Evolutionary conservation across 2,113 vertebrate genomes (phyloP).

Genomic region (Harpagus bidentatus): DNA sequence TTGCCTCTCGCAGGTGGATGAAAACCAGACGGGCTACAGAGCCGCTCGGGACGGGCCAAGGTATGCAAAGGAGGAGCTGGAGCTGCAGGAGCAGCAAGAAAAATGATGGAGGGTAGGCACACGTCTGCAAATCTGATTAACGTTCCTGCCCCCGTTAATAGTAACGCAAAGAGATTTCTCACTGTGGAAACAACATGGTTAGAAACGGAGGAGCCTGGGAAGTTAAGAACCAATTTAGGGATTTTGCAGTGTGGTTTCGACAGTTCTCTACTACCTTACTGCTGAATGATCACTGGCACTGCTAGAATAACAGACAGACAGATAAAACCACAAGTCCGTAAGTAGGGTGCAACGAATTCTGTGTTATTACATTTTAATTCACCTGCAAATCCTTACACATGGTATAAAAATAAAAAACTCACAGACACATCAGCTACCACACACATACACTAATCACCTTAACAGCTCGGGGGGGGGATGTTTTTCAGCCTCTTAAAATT

Average conservation of each 20-base stretch:
- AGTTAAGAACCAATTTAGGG: background rate
- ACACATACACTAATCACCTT: background rate
- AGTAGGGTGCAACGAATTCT: background rate
- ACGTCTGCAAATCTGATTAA: background rate
- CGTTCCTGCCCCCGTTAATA: fast-evolving
- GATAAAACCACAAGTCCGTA: background rate
- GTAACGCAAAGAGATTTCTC: background rate
- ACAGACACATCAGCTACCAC: background rate
- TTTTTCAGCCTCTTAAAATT: background rate
- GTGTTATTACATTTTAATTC: background rate
- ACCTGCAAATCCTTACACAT: background rate
- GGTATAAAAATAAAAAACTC: background rate
- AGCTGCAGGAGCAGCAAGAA: background rate
- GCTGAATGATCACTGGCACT: background rate
- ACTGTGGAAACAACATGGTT: background rate
- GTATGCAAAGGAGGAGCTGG: background rate
- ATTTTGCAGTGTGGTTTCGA: background rate
- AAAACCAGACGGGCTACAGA: background rate
- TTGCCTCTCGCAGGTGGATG: background rate
- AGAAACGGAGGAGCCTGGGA: background rate
- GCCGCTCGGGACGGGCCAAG: background rate
- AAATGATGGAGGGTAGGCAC: background rate
- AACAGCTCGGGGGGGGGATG: background rate
- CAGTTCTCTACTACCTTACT: background rate
- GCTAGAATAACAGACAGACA: background rate